Evolutionary conservation across 2,797 vertebrate genomes (phyloP).

Genomic region (Brachyrhaphis roseni): DNA sequence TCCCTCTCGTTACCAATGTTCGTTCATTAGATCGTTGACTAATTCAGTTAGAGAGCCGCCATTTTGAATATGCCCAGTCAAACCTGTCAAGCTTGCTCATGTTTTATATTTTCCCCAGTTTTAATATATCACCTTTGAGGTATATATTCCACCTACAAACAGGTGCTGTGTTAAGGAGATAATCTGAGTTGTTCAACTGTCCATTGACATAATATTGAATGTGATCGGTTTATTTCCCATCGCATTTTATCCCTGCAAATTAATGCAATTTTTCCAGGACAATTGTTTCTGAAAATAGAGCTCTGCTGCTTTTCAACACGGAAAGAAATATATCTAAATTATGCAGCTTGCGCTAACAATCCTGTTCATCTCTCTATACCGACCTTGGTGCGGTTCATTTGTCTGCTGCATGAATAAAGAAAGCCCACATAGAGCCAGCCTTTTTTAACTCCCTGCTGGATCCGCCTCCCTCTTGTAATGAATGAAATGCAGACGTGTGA

Average conservation of each 20-base stretch:
- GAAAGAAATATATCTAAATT: slow-evolving; percentile 37
- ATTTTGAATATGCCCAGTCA: no score
- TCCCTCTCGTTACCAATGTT: not conserved
- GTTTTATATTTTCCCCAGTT: not conserved
- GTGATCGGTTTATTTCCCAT: not conserved
- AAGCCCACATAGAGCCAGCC: slow-evolving; percentile 12
- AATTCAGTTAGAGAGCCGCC: not conserved
- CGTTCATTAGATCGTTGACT: not conserved
- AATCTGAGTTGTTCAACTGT: not conserved
- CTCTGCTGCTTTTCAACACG: slow-evolving; percentile 11
- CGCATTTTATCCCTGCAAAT: not conserved
- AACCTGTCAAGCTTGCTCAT: not conserved
- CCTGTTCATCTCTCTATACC: slow-evolving; percentile 45
- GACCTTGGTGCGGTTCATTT: slow-evolving; percentile 54
- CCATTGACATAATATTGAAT: not conserved
- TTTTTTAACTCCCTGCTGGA: not conserved
- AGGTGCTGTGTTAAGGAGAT: not conserved
- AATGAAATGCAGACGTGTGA: slow-evolving; percentile 4
- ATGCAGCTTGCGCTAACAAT: slow-evolving; percentile 60
- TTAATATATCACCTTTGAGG: not conserved
- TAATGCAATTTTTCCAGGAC: slow-evolving; percentile 9
- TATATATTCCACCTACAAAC: not conserved
- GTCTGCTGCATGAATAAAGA: slow-evolving; percentile 53
- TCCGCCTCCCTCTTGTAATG: slow-evolving; percentile 5
- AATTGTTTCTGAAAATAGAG: slow-evolving; percentile 26